These are phyloP conservation scores for Chloroceryle aenea DNA, from an alignment of 2,113 vertebrate species.

Conservation along the genomic window DNA sequence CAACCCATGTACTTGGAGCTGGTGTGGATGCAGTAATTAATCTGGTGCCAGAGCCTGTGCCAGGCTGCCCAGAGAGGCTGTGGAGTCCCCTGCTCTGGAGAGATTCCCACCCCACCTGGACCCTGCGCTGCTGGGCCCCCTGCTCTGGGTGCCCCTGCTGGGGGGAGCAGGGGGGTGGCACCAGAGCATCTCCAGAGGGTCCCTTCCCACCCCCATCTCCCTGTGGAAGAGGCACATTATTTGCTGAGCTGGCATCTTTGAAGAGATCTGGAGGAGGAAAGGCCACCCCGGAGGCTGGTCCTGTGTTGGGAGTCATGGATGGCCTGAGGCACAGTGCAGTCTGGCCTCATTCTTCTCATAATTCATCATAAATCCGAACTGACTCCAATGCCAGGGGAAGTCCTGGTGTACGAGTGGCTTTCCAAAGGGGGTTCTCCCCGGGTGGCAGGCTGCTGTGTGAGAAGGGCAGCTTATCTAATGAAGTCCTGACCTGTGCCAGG, in stretches of 20 bases:
- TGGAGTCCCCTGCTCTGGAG: background rate
- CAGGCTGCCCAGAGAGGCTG: background rate
- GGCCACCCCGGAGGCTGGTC: accelerated
- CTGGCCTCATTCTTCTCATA: accelerated
- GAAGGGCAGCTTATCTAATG: accelerated
- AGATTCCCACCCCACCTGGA: background rate
- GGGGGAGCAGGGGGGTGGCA: no score
- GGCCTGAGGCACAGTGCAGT: accelerated
- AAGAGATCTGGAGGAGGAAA: background rate
- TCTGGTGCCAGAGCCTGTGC: background rate
- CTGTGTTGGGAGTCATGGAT: accelerated
- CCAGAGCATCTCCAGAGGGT: background rate
- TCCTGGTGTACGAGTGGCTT: accelerated
- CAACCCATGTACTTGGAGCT: background rate
- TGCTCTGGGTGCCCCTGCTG: background rate
- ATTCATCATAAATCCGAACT: accelerated
- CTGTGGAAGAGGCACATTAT: accelerated
- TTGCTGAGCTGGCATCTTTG: background rate
- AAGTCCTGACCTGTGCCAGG: background rate
- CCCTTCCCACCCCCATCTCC: background rate
- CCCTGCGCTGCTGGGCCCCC: background rate
- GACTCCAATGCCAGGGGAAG: accelerated
- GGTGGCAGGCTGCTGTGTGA: background rate
- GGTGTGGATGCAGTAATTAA: background rate
- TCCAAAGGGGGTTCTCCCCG: background rate